Evolutionary conservation across 1,140 invertebrate genomes (phyloP).

Genomic region (Drosophila equinoxialis): DNA sequence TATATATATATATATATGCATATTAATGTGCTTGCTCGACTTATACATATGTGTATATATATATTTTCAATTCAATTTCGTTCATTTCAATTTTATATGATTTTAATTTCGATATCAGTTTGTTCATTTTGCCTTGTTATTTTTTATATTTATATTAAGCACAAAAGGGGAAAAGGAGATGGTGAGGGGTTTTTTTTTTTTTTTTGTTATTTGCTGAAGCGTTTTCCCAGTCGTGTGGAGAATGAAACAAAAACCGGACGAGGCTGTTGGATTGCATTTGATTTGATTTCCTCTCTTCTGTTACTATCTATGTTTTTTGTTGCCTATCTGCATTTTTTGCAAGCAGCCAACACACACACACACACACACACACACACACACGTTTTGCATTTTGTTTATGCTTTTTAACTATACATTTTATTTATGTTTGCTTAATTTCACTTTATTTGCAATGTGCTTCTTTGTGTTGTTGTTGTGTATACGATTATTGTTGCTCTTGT

Average conservation of each 20-base stretch:
- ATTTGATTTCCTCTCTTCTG: slow-evolving; percentile 43
- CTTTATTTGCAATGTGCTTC: slow-evolving; percentile 59
- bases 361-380: background rate
- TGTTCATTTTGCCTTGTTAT: background rate
- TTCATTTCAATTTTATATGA: slow-evolving; percentile 40
- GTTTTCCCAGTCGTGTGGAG: slow-evolving; percentile 12
- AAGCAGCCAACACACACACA: background rate
- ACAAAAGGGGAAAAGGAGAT: background rate
- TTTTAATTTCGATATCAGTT: slow-evolving; percentile 33
- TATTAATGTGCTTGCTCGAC: too few species aligned
- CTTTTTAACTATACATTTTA: slow-evolving; percentile 52
- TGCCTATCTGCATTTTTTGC: slow-evolving; percentile 1
- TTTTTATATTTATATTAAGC: slow-evolving; percentile 41
- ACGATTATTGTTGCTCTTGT: slow-evolving; percentile 47
- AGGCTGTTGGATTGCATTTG: slow-evolving; percentile 49
- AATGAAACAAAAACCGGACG: slow-evolving; percentile 19
- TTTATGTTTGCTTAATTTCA: slow-evolving; percentile 66
- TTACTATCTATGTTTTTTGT: background rate
- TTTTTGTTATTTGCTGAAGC: background rate
- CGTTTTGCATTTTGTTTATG: slow-evolving; percentile 34
- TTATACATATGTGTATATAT: too few species aligned
- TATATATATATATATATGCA: background rate
- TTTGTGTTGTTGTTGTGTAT: slow-evolving; percentile 45
- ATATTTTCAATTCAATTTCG: slow-evolving; percentile 24
- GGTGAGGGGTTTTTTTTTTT: background rate